Conservation (phyloP, 2,113 vertebrate genomes). For the Varanus komodoensis region DNA sequence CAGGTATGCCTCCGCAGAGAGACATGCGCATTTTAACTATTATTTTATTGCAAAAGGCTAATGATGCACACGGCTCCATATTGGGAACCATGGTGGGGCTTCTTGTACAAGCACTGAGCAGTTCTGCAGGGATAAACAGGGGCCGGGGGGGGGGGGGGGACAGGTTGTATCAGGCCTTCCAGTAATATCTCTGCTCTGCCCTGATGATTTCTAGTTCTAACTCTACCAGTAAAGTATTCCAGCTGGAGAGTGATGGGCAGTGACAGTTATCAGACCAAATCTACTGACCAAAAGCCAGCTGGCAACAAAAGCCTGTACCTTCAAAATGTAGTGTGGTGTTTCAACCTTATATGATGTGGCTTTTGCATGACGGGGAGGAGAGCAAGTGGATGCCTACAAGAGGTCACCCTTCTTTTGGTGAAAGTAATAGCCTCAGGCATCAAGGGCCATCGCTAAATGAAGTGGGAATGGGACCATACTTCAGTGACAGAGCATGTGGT, state of each 20-base stretch:
- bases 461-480: not conserved
- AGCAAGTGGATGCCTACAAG: not conserved
- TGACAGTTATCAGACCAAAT: not conserved
- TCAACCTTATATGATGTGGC: not conserved
- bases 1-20: slow-evolving; percentile 75
- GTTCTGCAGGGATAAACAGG: not conserved
- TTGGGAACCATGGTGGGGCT: not conserved
- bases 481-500: not conserved
- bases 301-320: not conserved
- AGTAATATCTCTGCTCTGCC: not conserved
- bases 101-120: not conserved
- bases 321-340: not conserved
- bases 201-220: not conserved
- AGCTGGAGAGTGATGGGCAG: not conserved
- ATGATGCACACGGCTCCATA: not conserved
- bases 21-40: not conserved
- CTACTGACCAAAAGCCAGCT: not conserved
- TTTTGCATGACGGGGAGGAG: not conserved
- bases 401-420: not conserved
- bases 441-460: not conserved
- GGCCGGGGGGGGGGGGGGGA: too few relatives aligned
- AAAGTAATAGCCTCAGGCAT: not conserved
- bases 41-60: not conserved
- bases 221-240: too few relatives aligned
- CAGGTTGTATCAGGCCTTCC: not conserved